A percentile compares a stretch with the other conserved stretches of the same genome.
Conservation (phyloP, 2,113 vertebrate genomes). For the Pitta sordida region DNA sequence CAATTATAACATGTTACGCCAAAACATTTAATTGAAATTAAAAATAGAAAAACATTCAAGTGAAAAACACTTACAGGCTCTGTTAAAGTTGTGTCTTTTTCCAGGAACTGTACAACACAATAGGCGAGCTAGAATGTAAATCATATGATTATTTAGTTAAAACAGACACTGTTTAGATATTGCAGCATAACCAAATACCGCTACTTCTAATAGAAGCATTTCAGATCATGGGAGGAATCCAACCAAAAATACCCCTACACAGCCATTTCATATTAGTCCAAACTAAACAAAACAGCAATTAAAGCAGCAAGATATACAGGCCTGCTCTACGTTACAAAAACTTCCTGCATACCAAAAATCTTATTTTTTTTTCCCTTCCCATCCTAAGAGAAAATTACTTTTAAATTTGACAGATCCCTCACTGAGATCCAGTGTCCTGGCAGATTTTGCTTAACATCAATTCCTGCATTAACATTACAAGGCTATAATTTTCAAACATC, state of each 20-base stretch:
- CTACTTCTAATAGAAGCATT: background rate
- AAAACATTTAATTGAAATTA: background rate
- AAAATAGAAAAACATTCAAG: background rate
- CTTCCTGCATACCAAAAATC: background rate
- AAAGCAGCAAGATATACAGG: conserved; percentile 13
- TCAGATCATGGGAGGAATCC: background rate
- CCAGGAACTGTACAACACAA: conserved; percentile 98
- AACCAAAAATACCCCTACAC: background rate
- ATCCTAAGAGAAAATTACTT: background rate
- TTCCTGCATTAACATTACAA: background rate
- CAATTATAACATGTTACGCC: background rate
- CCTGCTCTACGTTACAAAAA: background rate
- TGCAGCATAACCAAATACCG: background rate
- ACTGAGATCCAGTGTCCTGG: background rate
- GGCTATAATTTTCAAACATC: background rate
- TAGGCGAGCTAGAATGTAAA: conserved; percentile 88
- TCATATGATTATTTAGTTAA: conserved; percentile 25
- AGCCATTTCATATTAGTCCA: conserved; percentile 4
- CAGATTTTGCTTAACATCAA: background rate
- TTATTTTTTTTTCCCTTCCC: background rate
- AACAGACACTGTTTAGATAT: background rate
- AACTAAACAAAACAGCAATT: conserved; percentile 39
- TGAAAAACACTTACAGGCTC: conserved; percentile 83
- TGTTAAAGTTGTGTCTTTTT: conserved; percentile 95
- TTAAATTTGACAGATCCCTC: background rate